Percentiles rank a stretch among this genome's conserved stretches.
These are phyloP conservation scores for Anoncus sp. DNA, from an alignment of 2,888 invertebrate genomes.

Conservation along the genomic window DNA sequence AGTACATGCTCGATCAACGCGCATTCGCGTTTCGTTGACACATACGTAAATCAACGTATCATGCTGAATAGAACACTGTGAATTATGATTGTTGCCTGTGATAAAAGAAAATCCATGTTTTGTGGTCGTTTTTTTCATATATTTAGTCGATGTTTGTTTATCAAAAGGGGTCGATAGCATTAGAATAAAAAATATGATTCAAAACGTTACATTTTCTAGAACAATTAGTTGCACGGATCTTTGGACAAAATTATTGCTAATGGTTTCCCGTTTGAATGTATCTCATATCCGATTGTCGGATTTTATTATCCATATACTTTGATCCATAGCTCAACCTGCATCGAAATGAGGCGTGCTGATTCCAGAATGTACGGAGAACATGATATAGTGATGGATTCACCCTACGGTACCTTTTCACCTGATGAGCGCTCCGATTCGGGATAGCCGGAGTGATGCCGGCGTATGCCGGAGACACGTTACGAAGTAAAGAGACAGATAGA, in stretches of 20 bases:
- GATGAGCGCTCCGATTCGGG: conserved; percentile 1
- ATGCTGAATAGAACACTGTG: conserved; percentile 14
- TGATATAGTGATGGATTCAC: conserved; percentile 5
- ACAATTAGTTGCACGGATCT: not conserved
- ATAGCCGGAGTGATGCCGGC: conserved; percentile 6
- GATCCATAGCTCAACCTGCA: conserved; percentile 1
- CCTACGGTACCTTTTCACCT: conserved; percentile 24
- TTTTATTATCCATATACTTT: not conserved
- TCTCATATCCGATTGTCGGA: not conserved
- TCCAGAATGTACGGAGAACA: not conserved
- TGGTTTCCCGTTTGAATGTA: not conserved
- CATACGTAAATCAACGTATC: conserved; percentile 41
- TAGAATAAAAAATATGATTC: not conserved
- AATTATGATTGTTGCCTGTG: conserved; percentile 15
- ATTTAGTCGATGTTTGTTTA: not conserved
- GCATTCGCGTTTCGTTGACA: conserved; percentile 30
- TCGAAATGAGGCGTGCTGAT: not conserved
- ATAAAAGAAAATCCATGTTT: conserved; percentile 6
- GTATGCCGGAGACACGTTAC: conserved; percentile 11
- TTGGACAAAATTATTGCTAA: not conserved
- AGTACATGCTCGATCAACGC: conserved; percentile 34
- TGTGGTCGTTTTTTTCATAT: not conserved
- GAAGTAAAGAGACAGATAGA: conserved; percentile 3
- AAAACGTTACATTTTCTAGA: not conserved
- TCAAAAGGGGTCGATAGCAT: not conserved